These are phyloP conservation scores for Narcine bancroftii DNA, from an alignment of 2,113 vertebrate species.

Conservation along the genomic window DNA sequence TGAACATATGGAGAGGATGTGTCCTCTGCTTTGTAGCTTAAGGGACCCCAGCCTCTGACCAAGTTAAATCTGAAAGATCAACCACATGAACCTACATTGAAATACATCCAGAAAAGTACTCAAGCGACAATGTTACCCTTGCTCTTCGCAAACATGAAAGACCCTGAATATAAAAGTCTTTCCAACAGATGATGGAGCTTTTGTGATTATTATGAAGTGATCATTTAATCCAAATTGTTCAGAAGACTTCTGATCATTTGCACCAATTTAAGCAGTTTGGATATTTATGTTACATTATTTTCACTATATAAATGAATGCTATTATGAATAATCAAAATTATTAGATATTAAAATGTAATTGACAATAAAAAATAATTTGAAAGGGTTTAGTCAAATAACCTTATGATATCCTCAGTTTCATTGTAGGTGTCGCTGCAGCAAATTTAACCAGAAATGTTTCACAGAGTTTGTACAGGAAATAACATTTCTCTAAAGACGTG, in stretches of 20 bases:
- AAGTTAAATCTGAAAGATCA: conserved; percentile 11
- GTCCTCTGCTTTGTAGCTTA: conserved; percentile 23
- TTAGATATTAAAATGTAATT: neutral
- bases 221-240: neutral
- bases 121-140: conserved; percentile 15
- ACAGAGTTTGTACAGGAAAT: neutral
- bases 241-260: neutral
- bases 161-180: neutral
- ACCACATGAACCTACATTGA: neutral
- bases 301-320: neutral
- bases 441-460: neutral
- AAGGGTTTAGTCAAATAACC: neutral
- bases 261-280: neutral
- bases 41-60: conserved; percentile 30
- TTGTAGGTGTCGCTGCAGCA: neutral
- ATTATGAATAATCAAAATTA: neutral
- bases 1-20: conserved; percentile 34
- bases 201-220: neutral
- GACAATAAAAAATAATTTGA: neutral
- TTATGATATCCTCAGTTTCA: neutral
- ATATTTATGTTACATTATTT: neutral
- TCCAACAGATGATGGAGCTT: neutral
- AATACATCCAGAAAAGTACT: neutral
- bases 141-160: neutral
- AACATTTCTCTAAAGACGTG: neutral